Evolutionary conservation across 1,140 invertebrate species (phyloP), one percentile per base, ranked within the genome.

Genomic region (Vanessa tameamea): DNA sequence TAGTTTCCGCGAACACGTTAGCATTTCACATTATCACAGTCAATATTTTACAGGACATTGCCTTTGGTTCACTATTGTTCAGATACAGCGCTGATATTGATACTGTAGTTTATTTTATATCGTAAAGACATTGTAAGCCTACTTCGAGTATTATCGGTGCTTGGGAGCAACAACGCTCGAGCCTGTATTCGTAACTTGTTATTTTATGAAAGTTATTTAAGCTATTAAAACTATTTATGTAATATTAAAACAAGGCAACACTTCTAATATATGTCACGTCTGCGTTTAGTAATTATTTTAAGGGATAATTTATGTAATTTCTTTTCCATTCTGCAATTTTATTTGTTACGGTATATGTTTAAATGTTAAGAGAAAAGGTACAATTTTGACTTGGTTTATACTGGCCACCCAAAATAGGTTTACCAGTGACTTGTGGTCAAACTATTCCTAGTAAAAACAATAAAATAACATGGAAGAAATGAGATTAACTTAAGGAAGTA

Each of bases 11-110:
- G 61, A 69, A 77, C 68, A 77, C 72, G 70, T 69, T 55, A 64
- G 70, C 75, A 65, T 61, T 69, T 73, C 72, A 64, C 55, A 74
- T 73, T 77, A 77, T 77, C 76, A 71, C 72, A 67, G 55, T 43
- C 72, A 74, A 77, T 77, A 77, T 74, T 74, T 77, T 77, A 77
- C 67, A 15, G 64, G 74, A 71, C 68, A 77, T 71, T 74, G 69
- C 68, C 69, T 74, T 74, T 61, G 65, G 75, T 72, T 72, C 50
- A 47, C 65, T 70, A 77, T 77, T 77, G 76, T 77, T 64, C 68
- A 50, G 72, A 77, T 77, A 77, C 72, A 70, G 64, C 12, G 47
- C 15, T 65, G 47, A 59, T 77, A 73, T 69, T 50, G 66, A 57
- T 77, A 64, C 47, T 31, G 69, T 76, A 59, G 51, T 77, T 77